These are phyloP conservation scores for Phallusia fumigata DNA, from an alignment of 23 tunicate species.

Conservation along the genomic window DNA sequence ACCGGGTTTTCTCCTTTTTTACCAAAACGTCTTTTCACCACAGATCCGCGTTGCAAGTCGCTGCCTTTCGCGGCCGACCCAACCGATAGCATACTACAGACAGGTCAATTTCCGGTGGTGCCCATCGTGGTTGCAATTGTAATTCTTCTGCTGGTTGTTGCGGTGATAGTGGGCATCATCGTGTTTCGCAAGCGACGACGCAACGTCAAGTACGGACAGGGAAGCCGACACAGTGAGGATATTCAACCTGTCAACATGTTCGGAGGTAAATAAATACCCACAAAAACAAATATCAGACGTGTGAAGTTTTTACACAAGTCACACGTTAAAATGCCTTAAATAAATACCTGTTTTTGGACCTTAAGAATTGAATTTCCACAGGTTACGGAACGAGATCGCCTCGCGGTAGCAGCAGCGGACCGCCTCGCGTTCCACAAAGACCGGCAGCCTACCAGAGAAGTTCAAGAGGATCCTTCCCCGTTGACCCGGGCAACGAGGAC, in stretches of 20 bases:
- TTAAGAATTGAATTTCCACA: not conserved
- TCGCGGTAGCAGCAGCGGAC: not conserved
- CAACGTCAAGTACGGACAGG: slow-evolving; percentile 27
- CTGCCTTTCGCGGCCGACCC: not conserved
- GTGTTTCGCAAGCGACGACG: not conserved
- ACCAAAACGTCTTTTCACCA: not conserved
- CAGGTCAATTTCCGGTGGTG: not conserved
- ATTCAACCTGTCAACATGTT: slow-evolving; percentile 6
- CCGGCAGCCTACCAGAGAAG: slow-evolving; percentile 49
- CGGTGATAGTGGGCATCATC: slow-evolving; percentile 9
- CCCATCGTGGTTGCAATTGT: slow-evolving; percentile 1
- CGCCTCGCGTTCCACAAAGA: slow-evolving; percentile 41
- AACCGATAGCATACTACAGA: not conserved
- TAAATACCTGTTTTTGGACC: not conserved
- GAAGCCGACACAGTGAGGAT: slow-evolving; percentile 46
- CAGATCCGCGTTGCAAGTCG: not conserved
- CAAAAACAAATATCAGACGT: too few relatives aligned
- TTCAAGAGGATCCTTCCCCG: slow-evolving; percentile 22
- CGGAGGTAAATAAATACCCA: too few relatives aligned
- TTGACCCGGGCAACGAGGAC: slow-evolving; percentile 8
- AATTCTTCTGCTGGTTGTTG: not conserved
- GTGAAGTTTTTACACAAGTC: too few relatives aligned
- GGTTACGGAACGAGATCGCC: not conserved
- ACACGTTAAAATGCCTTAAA: too few relatives aligned
- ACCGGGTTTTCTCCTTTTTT: not conserved